A percentile compares a stretch with the other conserved stretches of the same genome.
phyloP scores from a whole-genome alignment of 2,113 vertebrate species.

The Opisthocomus hoazin region DNA sequence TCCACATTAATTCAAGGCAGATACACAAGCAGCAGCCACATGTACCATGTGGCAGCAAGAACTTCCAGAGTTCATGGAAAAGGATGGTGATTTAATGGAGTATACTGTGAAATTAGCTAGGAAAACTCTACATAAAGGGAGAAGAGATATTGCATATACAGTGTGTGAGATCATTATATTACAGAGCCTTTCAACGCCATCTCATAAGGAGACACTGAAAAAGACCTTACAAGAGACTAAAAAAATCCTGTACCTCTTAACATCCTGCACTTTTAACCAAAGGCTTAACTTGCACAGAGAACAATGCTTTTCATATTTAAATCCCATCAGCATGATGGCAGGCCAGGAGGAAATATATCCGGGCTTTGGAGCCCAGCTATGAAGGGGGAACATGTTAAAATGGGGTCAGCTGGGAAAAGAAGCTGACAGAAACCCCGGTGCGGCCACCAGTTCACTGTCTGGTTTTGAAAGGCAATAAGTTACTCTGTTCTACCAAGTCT shows the following conservation, averaged over 20 bases:
- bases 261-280: slow-evolving; percentile 64
- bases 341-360: slow-evolving; percentile 31
- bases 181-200: slow-evolving; percentile 54
- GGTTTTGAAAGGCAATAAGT: neutral
- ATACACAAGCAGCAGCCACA: slow-evolving; percentile 2
- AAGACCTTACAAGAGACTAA: slow-evolving; percentile 55
- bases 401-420: slow-evolving; percentile 42
- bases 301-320: slow-evolving; percentile 60
- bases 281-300: slow-evolving; percentile 44
- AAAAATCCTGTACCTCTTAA: slow-evolving; percentile 47
- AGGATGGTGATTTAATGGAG: slow-evolving; percentile 52
- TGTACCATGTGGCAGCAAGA: slow-evolving; percentile 34
- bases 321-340: slow-evolving; percentile 19
- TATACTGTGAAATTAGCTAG: slow-evolving; percentile 61
- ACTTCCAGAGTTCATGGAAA: slow-evolving; percentile 37
- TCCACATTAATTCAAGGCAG: neutral
- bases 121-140: slow-evolving; percentile 42
- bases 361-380: slow-evolving; percentile 5
- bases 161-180: slow-evolving; percentile 53
- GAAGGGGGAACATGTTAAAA: neutral
- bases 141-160: neutral
- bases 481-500: neutral
- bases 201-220: slow-evolving; percentile 44
- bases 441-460: neutral
- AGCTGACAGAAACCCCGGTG: neutral